Evolutionary conservation across 2,113 vertebrate genomes (phyloP).

Genomic region (Steatornis caripensis): DNA sequence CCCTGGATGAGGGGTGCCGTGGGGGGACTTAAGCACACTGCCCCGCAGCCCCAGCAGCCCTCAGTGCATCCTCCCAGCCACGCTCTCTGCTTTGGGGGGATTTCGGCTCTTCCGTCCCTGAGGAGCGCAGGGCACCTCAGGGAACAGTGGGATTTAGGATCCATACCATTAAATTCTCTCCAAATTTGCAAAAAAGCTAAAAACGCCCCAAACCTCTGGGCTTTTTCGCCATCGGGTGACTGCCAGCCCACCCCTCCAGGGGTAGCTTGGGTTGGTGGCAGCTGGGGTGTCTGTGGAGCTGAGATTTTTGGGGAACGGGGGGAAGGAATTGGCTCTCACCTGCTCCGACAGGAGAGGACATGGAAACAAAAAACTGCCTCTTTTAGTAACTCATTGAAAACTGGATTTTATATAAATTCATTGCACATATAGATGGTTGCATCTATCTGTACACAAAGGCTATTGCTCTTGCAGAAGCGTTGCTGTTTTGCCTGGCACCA

Average conservation of each 20-base stretch:
- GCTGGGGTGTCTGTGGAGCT: background rate
- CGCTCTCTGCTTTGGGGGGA: fast-evolving
- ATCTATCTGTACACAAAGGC: background rate
- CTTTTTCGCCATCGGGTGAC: fast-evolving
- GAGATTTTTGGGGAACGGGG: background rate
- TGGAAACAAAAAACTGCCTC: background rate
- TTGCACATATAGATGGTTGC: background rate
- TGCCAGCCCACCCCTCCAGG: background rate
- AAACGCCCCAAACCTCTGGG: background rate
- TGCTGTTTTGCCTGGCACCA: background rate
- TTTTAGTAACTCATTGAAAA: background rate
- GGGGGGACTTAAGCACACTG: background rate
- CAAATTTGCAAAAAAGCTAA: background rate
- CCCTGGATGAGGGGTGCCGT: fast-evolving
- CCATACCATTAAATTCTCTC: background rate
- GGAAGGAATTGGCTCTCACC: background rate
- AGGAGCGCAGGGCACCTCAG: fast-evolving
- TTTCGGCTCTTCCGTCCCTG: fast-evolving
- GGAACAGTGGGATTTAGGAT: background rate
- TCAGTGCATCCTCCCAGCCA: background rate
- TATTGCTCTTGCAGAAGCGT: background rate
- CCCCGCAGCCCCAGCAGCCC: background rate
- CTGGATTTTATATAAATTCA: background rate
- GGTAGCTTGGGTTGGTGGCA: background rate
- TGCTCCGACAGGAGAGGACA: background rate